Evolutionary conservation across 2,113 vertebrate genomes (phyloP).

Genomic region (Trachemys scripta): DNA sequence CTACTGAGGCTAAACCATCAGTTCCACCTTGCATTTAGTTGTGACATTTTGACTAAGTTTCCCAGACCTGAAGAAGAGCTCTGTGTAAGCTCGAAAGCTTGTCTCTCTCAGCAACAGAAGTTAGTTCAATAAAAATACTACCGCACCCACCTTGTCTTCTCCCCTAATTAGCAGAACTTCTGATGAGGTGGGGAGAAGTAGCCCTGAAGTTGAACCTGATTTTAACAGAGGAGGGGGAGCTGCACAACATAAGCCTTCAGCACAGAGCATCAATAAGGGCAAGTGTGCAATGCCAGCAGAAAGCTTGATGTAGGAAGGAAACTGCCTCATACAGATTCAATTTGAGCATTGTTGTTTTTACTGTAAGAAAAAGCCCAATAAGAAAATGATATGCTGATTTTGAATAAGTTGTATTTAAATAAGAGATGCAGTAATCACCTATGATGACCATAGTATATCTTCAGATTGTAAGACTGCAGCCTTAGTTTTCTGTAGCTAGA

Average conservation of each 20-base stretch:
- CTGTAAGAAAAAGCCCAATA: not conserved
- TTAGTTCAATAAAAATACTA: too few species aligned
- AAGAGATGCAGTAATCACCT: slow-evolving; percentile 12
- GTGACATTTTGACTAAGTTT: not conserved
- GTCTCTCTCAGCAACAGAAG: not conserved
- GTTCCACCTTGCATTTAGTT: not conserved
- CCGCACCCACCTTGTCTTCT: not conserved
- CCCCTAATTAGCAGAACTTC: not conserved
- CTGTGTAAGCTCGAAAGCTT: not conserved
- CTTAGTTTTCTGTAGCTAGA: not conserved
- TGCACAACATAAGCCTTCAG: not conserved
- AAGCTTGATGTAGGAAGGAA: not conserved
- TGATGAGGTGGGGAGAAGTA: not conserved
- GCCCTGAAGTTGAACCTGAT: not conserved
- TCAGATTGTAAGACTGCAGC: not conserved
- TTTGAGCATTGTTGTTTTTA: not conserved
- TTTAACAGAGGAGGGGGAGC: not conserved
- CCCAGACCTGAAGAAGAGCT: not conserved
- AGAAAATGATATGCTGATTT: slow-evolving; percentile 2
- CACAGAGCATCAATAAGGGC: not conserved
- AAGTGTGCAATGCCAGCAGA: not conserved
- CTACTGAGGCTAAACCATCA: not conserved
- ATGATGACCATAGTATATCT: not conserved
- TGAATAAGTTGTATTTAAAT: slow-evolving; percentile 29
- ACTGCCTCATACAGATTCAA: not conserved